Conservation (phyloP, 1,140 invertebrate genomes). For the Harpegnathos saltator region DNA sequence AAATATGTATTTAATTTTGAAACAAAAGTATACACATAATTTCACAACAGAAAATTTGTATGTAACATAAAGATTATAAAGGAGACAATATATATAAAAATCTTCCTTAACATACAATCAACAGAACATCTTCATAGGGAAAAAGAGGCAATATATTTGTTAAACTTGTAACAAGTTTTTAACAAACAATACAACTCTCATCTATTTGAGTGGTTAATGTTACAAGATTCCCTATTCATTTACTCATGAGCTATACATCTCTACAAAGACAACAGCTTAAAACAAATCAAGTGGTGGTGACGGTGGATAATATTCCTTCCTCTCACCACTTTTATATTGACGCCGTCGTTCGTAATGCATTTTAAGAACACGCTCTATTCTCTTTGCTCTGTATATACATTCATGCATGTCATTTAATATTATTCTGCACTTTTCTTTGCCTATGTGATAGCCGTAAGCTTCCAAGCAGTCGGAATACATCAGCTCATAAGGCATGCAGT, state of each 20-base stretch:
- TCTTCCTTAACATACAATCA: background rate
- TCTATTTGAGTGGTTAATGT: background rate
- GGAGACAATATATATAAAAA: background rate
- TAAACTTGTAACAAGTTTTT: background rate
- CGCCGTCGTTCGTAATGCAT: background rate
- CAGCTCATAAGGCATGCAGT: background rate
- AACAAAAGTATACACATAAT: background rate
- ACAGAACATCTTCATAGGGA: background rate
- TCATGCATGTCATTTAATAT: conserved; percentile 24
- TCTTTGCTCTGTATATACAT: background rate
- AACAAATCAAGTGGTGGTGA: conserved; percentile 25
- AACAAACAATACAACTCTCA: background rate
- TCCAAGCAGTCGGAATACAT: conserved; percentile 23
- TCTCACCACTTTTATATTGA: background rate
- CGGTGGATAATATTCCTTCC: background rate
- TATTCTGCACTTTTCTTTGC: conserved; percentile 12
- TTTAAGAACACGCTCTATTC: background rate
- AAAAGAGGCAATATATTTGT: background rate
- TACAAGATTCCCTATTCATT: conserved; percentile 1
- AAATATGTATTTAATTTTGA: too few species aligned
- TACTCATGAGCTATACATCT: conserved; percentile 15
- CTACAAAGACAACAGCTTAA: background rate
- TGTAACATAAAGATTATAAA: background rate
- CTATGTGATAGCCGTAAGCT: conserved; percentile 17
- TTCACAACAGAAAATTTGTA: background rate